Evolutionary conservation across 2,888 invertebrate genomes (phyloP).

Genomic region (Tortricodes alternella): DNA sequence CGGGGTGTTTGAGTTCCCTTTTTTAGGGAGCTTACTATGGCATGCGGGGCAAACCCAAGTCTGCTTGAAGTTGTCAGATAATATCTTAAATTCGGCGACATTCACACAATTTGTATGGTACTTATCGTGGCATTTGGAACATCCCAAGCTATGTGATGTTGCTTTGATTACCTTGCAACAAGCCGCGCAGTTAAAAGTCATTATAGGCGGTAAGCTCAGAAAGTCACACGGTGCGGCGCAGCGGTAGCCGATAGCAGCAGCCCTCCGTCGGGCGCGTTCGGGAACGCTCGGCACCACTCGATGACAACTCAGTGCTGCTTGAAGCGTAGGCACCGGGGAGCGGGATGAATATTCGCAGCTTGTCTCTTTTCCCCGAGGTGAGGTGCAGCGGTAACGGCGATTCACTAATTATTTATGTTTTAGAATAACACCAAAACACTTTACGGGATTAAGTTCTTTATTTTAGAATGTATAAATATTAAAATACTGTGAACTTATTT

Average conservation of each 20-base stretch:
- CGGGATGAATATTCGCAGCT: too few relatives aligned
- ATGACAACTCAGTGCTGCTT: neutral
- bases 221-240: too few relatives aligned
- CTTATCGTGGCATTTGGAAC: neutral
- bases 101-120: neutral
- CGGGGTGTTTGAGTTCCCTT: neutral
- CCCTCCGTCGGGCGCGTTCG: neutral
- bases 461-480: too few relatives aligned
- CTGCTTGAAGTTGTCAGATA: neutral
- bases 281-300: neutral
- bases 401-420: neutral
- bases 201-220: neutral
- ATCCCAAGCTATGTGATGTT: neutral
- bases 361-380: neutral
- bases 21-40: neutral
- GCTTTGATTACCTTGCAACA: neutral
- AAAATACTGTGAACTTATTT: too few relatives aligned
- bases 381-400: neutral
- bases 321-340: too few relatives aligned
- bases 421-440: too few relatives aligned
- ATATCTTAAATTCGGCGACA: neutral
- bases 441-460: too few relatives aligned
- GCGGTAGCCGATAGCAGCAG: too few relatives aligned
- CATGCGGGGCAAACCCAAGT: neutral
- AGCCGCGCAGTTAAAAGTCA: neutral